phyloP scores from a whole-genome alignment of 2,888 invertebrate genomes.

The Tanytarsus gracilentus region DNA sequence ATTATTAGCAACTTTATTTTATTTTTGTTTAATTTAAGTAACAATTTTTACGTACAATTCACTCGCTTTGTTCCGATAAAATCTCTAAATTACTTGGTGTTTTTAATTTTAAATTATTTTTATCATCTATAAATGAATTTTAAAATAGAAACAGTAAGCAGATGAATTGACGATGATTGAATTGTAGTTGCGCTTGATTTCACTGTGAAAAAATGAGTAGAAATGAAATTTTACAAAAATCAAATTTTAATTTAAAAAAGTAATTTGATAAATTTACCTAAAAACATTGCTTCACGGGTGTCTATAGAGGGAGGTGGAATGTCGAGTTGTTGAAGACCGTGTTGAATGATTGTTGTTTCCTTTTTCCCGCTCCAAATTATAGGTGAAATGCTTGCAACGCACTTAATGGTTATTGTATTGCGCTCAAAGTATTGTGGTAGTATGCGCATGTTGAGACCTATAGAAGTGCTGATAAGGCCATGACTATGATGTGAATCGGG shows the following conservation, averaged over 20 bases:
- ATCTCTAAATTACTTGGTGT: too few species aligned
- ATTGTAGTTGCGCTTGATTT: constrained; percentile 24
- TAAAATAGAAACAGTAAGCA: background rate
- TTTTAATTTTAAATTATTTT: too few species aligned
- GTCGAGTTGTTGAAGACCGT: constrained; percentile 34
- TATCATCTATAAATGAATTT: too few species aligned
- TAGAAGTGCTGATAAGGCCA: constrained; percentile 50
- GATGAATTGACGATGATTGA: background rate
- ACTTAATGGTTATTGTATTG: constrained; percentile 53
- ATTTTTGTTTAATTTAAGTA: too few species aligned
- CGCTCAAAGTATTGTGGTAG: constrained; percentile 49
- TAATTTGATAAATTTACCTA: too few species aligned
- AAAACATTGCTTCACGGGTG: constrained; percentile 52
- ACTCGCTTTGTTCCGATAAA: too few species aligned
- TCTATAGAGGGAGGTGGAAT: constrained; percentile 42
- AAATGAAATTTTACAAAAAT: background rate
- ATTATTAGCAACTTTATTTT: too few species aligned
- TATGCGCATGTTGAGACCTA: constrained; percentile 50
- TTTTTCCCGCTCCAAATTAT: constrained; percentile 52
- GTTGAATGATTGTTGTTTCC: constrained; percentile 50
- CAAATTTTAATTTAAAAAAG: background rate
- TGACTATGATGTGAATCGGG: constrained; percentile 48
- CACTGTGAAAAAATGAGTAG: constrained; percentile 8
- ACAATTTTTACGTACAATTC: too few species aligned
- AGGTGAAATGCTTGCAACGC: constrained; percentile 53